Percentiles rank a stretch among this genome's conserved stretches.
These are phyloP conservation scores for Oreochromis spilurus DNA, from an alignment of 2,113 vertebrate species.

Conservation along the genomic window DNA sequence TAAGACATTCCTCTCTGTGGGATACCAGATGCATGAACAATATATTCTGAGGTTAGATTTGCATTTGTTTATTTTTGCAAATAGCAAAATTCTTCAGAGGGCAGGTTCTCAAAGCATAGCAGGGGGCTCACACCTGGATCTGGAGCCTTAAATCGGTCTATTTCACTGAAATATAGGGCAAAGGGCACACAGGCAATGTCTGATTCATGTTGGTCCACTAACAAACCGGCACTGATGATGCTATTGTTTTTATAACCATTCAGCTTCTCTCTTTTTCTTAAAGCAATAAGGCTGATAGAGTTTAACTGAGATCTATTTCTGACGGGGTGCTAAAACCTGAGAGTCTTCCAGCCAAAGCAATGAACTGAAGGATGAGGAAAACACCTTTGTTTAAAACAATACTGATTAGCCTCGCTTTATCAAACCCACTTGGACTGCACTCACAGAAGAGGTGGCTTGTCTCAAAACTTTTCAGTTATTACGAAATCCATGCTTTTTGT, in stretches of 20 bases:
- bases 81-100: background rate
- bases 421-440: background rate
- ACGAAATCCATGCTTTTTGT: fast-evolving
- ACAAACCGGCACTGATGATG: background rate
- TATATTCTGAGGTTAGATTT: background rate
- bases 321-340: background rate
- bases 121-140: background rate
- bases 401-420: background rate
- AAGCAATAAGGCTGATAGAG: background rate
- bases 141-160: background rate
- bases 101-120: background rate
- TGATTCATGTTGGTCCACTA: background rate
- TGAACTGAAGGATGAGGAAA: background rate
- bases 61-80: background rate
- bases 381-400: background rate
- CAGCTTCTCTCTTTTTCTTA: background rate
- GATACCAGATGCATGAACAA: background rate
- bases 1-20: conserved; percentile 6
- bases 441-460: background rate
- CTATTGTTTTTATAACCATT: background rate
- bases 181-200: background rate
- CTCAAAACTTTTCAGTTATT: background rate
- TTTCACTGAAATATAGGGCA: background rate
- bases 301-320: background rate
- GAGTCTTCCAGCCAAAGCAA: background rate